Evolutionary conservation across 2,113 vertebrate genomes (phyloP), one percentile per base, ranked within the genome.

Genomic region (Ariopsis seemanni): DNA sequence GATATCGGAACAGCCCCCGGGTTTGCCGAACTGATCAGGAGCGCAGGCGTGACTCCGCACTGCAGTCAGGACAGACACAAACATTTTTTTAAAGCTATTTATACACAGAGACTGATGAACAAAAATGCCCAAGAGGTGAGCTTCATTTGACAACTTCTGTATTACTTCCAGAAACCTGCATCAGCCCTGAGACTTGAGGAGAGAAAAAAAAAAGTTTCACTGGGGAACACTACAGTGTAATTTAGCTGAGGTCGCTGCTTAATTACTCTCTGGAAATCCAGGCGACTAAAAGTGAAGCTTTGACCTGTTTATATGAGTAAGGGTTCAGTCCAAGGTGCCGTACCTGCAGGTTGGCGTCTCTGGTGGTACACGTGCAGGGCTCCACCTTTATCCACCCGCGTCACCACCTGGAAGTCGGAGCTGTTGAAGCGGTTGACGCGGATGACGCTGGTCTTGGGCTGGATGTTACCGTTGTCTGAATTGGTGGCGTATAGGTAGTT

Each of bases 401-500:
- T 97, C 91, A 99, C 97, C 86, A 98, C 97, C 69, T 98, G 97
- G 94, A 97, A 97, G 91, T 99, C 98, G 0, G 97, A 96, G 94
- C 96, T 98, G 94, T 99, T 99, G 94, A 99, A 99, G 65, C 98
- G 97, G 92, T 99, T 99, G 48, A 99, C 97, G 0, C 98, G 94
- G 92, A 99, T 97, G 90, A 99, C 98, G 0, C 97, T 99, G 3
- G 98, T 99, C 92, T 99, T 99, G 93, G 97, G 97, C 94, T 99
- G 98, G 22, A 97, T 94, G 15, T 99, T 98, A 92, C 97, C 97
- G 0, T 97, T 98, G 91, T 99, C 97, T 0, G 97, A 99, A 92
- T 99, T 99, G 93, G 97, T 99, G 89, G 97, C 97, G 0, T 99
- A 99, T 69, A 99, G 95, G 88, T 99, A 99, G 88, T 99, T 99